Evolutionary conservation across 2,888 invertebrate species (phyloP).

Genomic region (Ichneumoninae sp.): DNA sequence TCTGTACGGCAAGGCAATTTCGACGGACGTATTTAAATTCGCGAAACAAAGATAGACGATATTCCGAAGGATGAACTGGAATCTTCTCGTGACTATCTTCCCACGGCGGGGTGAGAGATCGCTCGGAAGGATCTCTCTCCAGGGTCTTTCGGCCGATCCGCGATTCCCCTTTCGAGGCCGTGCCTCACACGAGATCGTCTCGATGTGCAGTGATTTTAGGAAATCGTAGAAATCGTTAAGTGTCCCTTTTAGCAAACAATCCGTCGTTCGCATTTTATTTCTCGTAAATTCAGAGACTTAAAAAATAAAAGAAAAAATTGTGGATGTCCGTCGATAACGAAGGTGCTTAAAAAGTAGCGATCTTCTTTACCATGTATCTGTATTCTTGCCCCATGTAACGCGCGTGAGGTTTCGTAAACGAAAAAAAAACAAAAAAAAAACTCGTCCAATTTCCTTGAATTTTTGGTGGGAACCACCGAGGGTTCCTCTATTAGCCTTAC

Average conservation of each 20-base stretch:
- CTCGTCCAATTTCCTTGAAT: slow-evolving; percentile 62
- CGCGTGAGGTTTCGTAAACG: slow-evolving; percentile 1
- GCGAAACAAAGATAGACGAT: slow-evolving; percentile 8
- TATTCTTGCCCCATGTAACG: background rate
- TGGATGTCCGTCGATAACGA: background rate
- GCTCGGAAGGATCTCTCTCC: slow-evolving; percentile 26
- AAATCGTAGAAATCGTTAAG: background rate
- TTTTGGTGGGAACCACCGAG: slow-evolving; percentile 59
- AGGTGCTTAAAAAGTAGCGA: background rate
- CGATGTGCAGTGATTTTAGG: background rate
- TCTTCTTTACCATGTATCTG: background rate
- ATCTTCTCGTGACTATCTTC: slow-evolving; percentile 21
- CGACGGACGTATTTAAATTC: slow-evolving; percentile 1
- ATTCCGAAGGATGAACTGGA: background rate
- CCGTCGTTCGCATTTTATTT: background rate
- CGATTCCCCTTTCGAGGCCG: background rate
- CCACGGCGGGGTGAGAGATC: slow-evolving; percentile 16
- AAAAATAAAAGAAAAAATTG: too few relatives aligned
- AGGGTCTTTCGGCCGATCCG: slow-evolving; percentile 8
- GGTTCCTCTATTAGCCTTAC: slow-evolving; percentile 63
- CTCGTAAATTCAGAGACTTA: background rate
- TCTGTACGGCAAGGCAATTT: slow-evolving; percentile 1
- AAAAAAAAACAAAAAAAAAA: slow-evolving; percentile 43
- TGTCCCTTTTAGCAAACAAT: background rate
- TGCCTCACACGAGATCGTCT: slow-evolving; percentile 12